Evolutionary conservation across 2,797 vertebrate species (phyloP).

Genomic region (Cryptoprocta ferox): DNA sequence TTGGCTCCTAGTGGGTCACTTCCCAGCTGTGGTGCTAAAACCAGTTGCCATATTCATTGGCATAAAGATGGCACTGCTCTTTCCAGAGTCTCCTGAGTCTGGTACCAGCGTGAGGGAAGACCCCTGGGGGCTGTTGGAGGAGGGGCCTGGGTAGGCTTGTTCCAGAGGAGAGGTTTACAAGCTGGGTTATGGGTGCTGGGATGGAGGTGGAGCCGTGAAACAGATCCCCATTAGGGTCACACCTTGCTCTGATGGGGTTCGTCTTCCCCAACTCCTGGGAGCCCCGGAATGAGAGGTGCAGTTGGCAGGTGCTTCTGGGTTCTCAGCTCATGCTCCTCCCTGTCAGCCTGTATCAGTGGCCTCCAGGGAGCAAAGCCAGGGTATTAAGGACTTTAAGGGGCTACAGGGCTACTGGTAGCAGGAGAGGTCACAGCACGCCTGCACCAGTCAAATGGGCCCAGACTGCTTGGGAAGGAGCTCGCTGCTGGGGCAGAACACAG

Average conservation of each 20-base stretch:
- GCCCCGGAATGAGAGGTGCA: background rate
- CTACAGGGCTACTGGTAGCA: background rate
- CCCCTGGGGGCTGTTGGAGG: background rate
- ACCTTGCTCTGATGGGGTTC: background rate
- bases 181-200: background rate
- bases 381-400: constrained; percentile 79
- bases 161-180: background rate
- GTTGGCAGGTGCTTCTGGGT: constrained; percentile 57
- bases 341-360: constrained; percentile 52
- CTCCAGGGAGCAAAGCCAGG: constrained; percentile 56
- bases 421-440: background rate
- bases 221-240: background rate
- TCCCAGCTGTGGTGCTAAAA: background rate
- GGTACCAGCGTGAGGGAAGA: background rate
- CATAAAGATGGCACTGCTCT: background rate
- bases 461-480: constrained; percentile 56
- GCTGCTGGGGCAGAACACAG: background rate
- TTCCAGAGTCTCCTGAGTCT: constrained; percentile 28
- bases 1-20: constrained; percentile 41
- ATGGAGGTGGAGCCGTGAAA: fast-evolving
- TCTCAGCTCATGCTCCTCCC: constrained; percentile 75
- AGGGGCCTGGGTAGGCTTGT: background rate
- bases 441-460: constrained; percentile 61
- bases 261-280: background rate
- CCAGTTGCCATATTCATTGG: background rate